A percentile compares a stretch with the other conserved stretches of the same genome.
phyloP scores from a whole-genome alignment of 2,797 vertebrate species.

The Sciaenops ocellatus region DNA sequence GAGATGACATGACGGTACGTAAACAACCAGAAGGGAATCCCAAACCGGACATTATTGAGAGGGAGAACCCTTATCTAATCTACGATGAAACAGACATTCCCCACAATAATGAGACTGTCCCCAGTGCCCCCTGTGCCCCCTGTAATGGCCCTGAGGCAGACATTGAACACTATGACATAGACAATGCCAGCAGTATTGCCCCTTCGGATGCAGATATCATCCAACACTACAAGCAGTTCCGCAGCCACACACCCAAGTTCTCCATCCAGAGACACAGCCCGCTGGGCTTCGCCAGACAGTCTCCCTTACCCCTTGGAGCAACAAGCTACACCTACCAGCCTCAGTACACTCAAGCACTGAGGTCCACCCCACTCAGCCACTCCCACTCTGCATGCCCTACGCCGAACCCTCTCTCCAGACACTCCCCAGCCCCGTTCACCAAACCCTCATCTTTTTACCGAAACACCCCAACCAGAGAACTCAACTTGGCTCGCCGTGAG shows the following conservation, averaged over 20 bases:
- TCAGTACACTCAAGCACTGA: slow-evolving; percentile 90
- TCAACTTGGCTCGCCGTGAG: slow-evolving; percentile 93
- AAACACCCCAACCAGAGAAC: slow-evolving; percentile 93
- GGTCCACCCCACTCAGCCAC: slow-evolving; percentile 92
- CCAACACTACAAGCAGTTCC: slow-evolving; percentile 98
- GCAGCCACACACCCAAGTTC: slow-evolving; percentile 97
- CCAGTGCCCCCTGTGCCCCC: slow-evolving; percentile 93
- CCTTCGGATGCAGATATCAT: slow-evolving; percentile 97
- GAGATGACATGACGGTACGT: slow-evolving; percentile 95
- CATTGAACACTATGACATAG: slow-evolving; percentile 98
- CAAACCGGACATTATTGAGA: slow-evolving; percentile 97
- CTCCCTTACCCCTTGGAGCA: slow-evolving; percentile 93
- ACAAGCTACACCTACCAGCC: slow-evolving; percentile 96
- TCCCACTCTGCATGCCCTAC: slow-evolving; percentile 93
- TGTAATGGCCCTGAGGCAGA: slow-evolving; percentile 90
- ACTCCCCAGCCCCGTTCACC: slow-evolving; percentile 95
- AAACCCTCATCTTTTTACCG: slow-evolving; percentile 95
- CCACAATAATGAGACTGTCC: slow-evolving; percentile 89
- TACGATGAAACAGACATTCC: slow-evolving; percentile 96
- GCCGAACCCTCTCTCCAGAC: slow-evolving; percentile 92
- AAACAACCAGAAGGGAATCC: slow-evolving; percentile 98
- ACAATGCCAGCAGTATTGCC: slow-evolving; percentile 98
- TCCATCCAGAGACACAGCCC: slow-evolving; percentile 98
- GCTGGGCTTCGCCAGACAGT: slow-evolving; percentile 94
- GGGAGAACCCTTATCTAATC: slow-evolving; percentile 98